Evolutionary conservation across 2,888 invertebrate genomes (phyloP).

Genomic region (Maniola hyperantus): DNA sequence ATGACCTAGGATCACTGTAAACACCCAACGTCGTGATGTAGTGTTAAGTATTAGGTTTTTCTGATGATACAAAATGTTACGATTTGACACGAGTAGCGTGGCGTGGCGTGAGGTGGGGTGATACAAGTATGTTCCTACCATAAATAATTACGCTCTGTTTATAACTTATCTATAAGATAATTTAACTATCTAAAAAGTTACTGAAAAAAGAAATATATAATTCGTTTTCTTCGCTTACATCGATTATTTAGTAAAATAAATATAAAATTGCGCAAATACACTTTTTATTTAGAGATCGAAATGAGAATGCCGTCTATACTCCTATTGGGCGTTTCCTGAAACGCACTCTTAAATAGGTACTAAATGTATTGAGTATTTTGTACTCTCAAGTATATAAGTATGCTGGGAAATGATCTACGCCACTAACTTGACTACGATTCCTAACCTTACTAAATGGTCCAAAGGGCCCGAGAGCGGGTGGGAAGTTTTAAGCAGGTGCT

Average conservation of each 20-base stretch:
- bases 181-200: constrained; percentile 36
- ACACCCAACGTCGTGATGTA: no score
- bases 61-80: not conserved
- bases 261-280: constrained; percentile 27
- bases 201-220: constrained; percentile 37
- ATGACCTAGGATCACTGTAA: no score
- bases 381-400: constrained; percentile 59
- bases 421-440: constrained; percentile 55
- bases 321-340: constrained; percentile 7
- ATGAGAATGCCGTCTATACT: constrained; percentile 20
- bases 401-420: constrained; percentile 65
- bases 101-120: not conserved
- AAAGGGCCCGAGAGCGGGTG: not conserved
- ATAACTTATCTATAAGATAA: constrained; percentile 31
- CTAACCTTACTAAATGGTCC: constrained; percentile 73
- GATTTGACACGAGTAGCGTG: not conserved
- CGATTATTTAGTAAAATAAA: constrained; percentile 14
- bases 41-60: no score
- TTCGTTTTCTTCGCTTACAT: constrained; percentile 37
- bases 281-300: constrained; percentile 14
- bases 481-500: not conserved
- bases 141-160: constrained; percentile 15
- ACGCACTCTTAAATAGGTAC: constrained; percentile 29
- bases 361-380: constrained; percentile 51
- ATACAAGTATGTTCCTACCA: not conserved